Conservation (phyloP, 2,113 vertebrate genomes). For the Tachycineta bicolor region DNA sequence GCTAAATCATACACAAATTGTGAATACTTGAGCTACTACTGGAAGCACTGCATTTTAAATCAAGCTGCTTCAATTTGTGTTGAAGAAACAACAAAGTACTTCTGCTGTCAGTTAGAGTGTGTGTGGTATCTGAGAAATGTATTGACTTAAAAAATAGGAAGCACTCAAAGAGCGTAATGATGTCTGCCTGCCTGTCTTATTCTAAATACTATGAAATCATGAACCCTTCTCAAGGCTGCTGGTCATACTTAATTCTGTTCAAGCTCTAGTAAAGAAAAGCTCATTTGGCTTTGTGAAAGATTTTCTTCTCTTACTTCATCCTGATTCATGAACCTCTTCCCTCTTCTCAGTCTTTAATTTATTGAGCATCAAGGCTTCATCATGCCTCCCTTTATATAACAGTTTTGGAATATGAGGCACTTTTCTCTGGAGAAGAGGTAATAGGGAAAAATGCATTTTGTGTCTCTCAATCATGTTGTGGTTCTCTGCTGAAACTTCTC, state of each 20-base stretch:
- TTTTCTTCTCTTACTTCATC: neutral
- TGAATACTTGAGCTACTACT: neutral
- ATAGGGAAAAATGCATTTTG: neutral
- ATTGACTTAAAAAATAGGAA: constrained; percentile 20
- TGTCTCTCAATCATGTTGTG: neutral
- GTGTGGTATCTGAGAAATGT: neutral
- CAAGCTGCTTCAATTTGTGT: neutral
- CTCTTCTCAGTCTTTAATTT: neutral
- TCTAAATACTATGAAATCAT: neutral
- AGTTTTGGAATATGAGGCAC: neutral
- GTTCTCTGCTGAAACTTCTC: constrained; percentile 32
- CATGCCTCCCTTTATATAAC: neutral
- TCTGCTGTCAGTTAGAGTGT: neutral
- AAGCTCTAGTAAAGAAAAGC: neutral
- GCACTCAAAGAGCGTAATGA: neutral
- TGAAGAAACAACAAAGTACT: neutral
- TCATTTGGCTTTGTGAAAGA: neutral
- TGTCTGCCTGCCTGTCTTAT: neutral
- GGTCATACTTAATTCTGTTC: neutral
- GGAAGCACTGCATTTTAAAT: neutral
- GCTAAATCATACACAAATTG: neutral
- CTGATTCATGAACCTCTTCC: neutral
- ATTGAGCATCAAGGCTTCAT: neutral
- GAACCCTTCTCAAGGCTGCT: neutral
- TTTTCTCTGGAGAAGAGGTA: neutral